Conservation (phyloP, 2,113 vertebrate genomes). For the Hystrix cristata region DNA sequence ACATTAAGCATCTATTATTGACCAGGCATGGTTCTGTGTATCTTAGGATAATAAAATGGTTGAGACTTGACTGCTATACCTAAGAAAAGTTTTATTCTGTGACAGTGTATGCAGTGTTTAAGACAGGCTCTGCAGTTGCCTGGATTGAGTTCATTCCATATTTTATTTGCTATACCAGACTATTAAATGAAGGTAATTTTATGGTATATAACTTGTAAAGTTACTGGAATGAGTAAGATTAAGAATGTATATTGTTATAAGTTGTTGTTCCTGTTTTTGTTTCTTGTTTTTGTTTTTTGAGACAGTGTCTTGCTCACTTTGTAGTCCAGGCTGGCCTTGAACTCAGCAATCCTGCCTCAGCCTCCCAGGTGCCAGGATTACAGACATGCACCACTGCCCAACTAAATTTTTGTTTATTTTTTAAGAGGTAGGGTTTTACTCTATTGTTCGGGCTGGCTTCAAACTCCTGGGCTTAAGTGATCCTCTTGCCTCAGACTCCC, state of each 20-base stretch:
- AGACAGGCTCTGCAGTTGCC: neutral
- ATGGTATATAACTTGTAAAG: neutral
- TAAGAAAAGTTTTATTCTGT: neutral
- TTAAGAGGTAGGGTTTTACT: too few species aligned
- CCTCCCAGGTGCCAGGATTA: neutral
- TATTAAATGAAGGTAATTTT: neutral
- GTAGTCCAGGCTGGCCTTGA: neutral
- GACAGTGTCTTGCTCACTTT: neutral
- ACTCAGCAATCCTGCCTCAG: neutral
- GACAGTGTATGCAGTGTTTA: neutral
- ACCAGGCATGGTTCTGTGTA: neutral
- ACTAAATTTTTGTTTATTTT: too few species aligned
- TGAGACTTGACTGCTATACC: neutral
- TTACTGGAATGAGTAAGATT: neutral
- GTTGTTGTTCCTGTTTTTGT: neutral
- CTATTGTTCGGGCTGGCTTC: too few species aligned
- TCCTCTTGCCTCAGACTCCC: too few species aligned
- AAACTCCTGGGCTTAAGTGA: too few species aligned
- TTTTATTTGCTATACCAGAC: neutral
- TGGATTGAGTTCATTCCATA: neutral
- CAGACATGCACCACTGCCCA: neutral
- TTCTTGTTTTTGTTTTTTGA: neutral
- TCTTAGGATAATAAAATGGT: neutral
- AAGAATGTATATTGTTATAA: neutral
- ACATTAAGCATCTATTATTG: neutral